Percentiles rank a stretch among this genome's conserved stretches.
Conservation (phyloP, 2,888 invertebrate species). For the Corythucha ciliata region DNA sequence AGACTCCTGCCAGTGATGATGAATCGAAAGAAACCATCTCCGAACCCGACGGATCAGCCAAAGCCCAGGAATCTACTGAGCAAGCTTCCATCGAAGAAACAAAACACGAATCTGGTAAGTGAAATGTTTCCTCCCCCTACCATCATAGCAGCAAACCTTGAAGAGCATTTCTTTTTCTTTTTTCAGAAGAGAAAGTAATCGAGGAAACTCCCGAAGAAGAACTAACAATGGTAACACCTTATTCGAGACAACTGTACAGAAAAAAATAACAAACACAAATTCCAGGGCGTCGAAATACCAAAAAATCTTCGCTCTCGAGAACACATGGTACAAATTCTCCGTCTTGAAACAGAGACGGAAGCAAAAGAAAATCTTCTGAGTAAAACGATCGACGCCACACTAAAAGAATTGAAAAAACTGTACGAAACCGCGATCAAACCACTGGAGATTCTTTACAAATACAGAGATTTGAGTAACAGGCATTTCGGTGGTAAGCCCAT, state of each 20-base stretch:
- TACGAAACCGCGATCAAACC: slow-evolving; percentile 84
- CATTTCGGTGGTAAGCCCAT: slow-evolving; percentile 59
- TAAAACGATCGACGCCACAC: slow-evolving; percentile 64
- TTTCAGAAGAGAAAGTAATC: slow-evolving; percentile 6
- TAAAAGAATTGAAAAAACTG: slow-evolving; percentile 73
- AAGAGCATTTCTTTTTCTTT: too few species aligned
- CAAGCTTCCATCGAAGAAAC: too few species aligned
- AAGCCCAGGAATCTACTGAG: slow-evolving; percentile 19
- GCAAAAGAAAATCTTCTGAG: slow-evolving; percentile 60
- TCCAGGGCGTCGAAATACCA: slow-evolving; percentile 61
- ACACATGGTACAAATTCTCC: slow-evolving; percentile 69
- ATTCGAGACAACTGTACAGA: too few species aligned
- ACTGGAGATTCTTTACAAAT: slow-evolving; percentile 81
- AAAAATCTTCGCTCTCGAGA: slow-evolving; percentile 66
- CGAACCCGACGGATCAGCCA: slow-evolving; percentile 15
- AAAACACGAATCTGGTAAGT: too few species aligned
- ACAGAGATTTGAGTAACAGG: slow-evolving; percentile 81
- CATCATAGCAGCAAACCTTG: too few species aligned
- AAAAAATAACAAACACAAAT: too few species aligned
- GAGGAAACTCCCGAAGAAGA: slow-evolving; percentile 47
- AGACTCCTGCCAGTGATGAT: too few species aligned
- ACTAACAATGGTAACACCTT: slow-evolving; percentile 47
- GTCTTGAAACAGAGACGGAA: slow-evolving; percentile 62
- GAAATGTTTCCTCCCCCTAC: too few species aligned
- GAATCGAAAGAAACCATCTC: slow-evolving; percentile 17